Percentiles rank a stretch among this genome's conserved stretches.
These are phyloP conservation scores for Drosophila austrosaltans DNA, from an alignment of 2,888 invertebrate genomes.

Conservation along the genomic window DNA sequence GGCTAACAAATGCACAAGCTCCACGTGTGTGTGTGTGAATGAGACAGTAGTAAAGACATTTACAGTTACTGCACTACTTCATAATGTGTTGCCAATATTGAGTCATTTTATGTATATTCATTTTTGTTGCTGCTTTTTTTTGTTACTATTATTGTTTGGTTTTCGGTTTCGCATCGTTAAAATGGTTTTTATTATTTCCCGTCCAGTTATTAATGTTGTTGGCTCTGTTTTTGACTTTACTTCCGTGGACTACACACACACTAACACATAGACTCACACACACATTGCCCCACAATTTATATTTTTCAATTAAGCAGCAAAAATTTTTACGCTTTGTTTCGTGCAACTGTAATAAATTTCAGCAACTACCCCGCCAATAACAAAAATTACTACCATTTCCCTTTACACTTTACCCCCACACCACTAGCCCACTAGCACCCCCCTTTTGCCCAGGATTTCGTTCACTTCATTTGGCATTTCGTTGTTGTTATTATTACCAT, in stretches of 20 bases:
- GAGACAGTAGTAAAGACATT: constrained; percentile 38
- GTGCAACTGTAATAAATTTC: constrained; percentile 74
- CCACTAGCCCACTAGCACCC: too few species aligned
- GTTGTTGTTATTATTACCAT: constrained; percentile 19
- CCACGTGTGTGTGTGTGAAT: not conserved
- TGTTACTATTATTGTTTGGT: constrained; percentile 16
- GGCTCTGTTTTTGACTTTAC: constrained; percentile 69
- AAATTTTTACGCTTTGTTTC: constrained; percentile 75
- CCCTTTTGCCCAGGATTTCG: constrained; percentile 4
- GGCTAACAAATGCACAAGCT: constrained; percentile 32
- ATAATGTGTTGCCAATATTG: constrained; percentile 46
- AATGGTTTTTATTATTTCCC: constrained; percentile 76
- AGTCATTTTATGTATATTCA: constrained; percentile 56
- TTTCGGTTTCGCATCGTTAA: constrained; percentile 67
- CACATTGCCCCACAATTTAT: constrained; percentile 69
- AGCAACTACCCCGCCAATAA: constrained; percentile 46
- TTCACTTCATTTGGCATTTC: constrained; percentile 71
- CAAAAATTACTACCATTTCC: constrained; percentile 10
- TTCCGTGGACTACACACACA: constrained; percentile 39
- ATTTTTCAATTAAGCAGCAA: constrained; percentile 79
- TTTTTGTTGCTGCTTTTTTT: constrained; percentile 33
- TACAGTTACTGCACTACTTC: constrained; percentile 36
- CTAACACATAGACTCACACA: constrained; percentile 49
- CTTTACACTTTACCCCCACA: constrained; percentile 6
- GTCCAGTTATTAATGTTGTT: constrained; percentile 74